Evolutionary conservation across 2,113 vertebrate genomes (phyloP), one percentile per base, ranked within the genome.

Genomic region (Ciconia boyciana): DNA sequence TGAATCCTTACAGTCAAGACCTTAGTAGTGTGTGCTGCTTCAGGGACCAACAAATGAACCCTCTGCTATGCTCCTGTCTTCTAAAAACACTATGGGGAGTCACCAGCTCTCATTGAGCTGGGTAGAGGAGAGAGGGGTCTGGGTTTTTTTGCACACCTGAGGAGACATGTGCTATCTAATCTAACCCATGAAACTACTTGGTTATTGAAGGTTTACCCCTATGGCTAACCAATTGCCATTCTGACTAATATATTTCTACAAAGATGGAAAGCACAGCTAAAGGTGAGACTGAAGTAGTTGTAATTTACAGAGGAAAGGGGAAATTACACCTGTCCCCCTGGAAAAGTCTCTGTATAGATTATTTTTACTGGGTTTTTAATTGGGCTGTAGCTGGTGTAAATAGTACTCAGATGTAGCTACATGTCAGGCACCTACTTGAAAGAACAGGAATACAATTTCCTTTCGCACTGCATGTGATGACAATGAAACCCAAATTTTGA

Each of bases 261-360:
- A 32, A 78, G 44, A 16, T 32, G 41, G 29, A 76, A 82, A 49
- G 7, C 31, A 44, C 6, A 49, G 28, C 9, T 65, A 19, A 60
- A n/a, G 14, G 5, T 43, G 69, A 70, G 26, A 13, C 36, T 68
- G 32, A 61, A 76, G 14, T 19, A 20, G 5, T 10, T 65, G 7
- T 49, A 52, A 60, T 7, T 93, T 28, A 20, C 6, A 25, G 9
- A 83, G 17, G 13, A 61, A 83, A 68, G 41, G 36, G 13, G 11
- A 62, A 28, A 7, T 66, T 60, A 16, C 0, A 13, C 4, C n/a
- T 9, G 0, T 17, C 4, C 3, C 8, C 1, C 26, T 60, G 16
- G 26, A 61, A 87, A 81, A 51, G 5, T 31, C 29, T 83, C 13
- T 34, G 11, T n/a, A 26, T 44, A 18, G 31, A 36, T 80, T 80